Evolutionary conservation across 92 coral and sea anemone species (phyloP), one percentile per base, ranked within the genome.

Genomic region (Zoanthus solanderi): DNA sequence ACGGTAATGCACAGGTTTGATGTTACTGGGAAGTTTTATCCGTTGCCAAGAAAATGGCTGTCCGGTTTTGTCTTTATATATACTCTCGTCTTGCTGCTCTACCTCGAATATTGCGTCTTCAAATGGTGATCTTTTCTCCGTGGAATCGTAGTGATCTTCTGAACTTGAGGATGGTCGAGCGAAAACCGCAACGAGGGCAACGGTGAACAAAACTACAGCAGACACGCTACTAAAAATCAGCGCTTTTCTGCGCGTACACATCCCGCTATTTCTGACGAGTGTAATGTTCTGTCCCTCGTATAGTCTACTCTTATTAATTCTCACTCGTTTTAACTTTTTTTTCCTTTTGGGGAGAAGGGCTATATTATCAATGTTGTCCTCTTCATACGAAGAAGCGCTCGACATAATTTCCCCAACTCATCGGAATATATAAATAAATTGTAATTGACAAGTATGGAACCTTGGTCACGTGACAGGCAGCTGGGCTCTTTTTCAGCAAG

Each of bases 151-250:
- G 61, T 86, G 93, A 65, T 86, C 88, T 75, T 93, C 94, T 60
- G 87, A 84, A 46, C 96, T 89, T 12, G 95, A 83, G 71, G 98
- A 95, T 58, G 98, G 94, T 53, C 95, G 90, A 71, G 93, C 94
- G 89, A 95, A 89, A 52, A 91, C 90, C 17, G 92, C 91, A 37
- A 95, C 88, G 15, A 95, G 87, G 72, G 91, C 90, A 37, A 95
- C 96, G 3, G 93, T 71, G 83, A 93, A 73, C 42, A 95, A 82
- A 10, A 91, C 82, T 42, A 93, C 78, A 68, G 92, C 94, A 32
- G 96, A 87, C 3, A 71, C 84, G 15, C 90, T 76, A 74, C 94
- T 92, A 52, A 82, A 95, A 31, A 93, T 85, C 71, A 92, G 66
- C 67, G 93, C 88, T 81, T 42, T 53, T 83, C 88, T 93, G 78